These are phyloP conservation scores for Eulacestoma nigropectus DNA, from an alignment of 2,113 vertebrate genomes.

Conservation along the genomic window DNA sequence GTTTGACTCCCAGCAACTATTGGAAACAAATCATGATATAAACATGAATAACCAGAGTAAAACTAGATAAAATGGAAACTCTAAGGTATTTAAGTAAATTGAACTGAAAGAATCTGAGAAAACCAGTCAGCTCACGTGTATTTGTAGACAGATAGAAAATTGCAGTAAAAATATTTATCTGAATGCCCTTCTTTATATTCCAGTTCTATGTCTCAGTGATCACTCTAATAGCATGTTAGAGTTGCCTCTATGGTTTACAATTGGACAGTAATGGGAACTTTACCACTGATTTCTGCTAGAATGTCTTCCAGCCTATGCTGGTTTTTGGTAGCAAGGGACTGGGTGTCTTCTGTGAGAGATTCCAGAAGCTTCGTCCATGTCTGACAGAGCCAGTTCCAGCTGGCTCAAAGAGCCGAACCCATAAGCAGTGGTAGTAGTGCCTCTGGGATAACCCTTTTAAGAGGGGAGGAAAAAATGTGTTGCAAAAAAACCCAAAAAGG, in stretches of 20 bases:
- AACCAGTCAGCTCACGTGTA: neutral
- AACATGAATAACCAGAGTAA: neutral
- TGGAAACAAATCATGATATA: neutral
- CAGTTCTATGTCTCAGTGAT: neutral
- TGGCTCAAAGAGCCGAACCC: rapidly evolving
- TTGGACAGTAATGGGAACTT: neutral
- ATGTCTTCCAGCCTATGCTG: neutral
- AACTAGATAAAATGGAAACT: neutral
- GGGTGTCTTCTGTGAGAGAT: neutral
- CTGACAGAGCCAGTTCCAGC: neutral
- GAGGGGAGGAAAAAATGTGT: rapidly evolving
- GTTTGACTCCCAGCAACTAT: neutral
- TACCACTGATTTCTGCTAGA: neutral
- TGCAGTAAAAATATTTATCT: neutral
- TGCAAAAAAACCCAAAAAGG: neutral
- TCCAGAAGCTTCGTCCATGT: neutral
- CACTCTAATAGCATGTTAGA: neutral
- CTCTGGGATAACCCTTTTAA: neutral
- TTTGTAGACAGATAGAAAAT: neutral
- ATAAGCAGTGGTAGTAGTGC: rapidly evolving
- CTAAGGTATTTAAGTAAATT: neutral
- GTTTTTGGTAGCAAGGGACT: neutral
- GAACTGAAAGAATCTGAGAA: neutral
- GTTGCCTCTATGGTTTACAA: neutral
- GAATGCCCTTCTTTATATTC: neutral